Conservation (phyloP, 2,888 invertebrate genomes). For the Prionchulus punctatus region DNA sequence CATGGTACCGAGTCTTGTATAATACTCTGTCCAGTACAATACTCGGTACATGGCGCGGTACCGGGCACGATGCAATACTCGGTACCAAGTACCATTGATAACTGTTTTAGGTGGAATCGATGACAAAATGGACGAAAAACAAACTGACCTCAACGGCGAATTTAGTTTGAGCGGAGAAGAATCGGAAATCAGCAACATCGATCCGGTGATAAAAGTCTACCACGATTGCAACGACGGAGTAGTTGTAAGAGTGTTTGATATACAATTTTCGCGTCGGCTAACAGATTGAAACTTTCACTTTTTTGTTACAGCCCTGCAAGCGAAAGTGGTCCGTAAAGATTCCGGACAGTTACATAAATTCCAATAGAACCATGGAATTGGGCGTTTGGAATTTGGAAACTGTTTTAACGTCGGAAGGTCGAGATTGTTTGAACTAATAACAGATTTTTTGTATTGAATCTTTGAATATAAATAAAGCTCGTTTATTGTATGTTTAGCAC, state of each 20-base stretch:
- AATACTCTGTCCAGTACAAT: too few species aligned
- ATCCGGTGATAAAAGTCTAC: neutral
- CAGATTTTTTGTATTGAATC: too few species aligned
- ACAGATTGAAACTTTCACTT: neutral
- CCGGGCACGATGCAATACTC: too few species aligned
- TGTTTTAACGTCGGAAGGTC: too few species aligned
- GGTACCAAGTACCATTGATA: too few species aligned
- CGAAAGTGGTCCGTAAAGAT: neutral
- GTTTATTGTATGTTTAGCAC: too few species aligned
- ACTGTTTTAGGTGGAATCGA: too few species aligned
- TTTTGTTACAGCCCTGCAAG: neutral
- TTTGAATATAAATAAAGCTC: too few species aligned
- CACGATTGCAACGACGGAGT: neutral
- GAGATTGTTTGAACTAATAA: too few species aligned
- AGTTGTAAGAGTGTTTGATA: neutral
- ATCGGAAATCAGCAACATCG: neutral
- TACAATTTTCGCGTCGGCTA: neutral
- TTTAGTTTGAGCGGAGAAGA: neutral
- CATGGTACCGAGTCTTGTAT: too few species aligned
- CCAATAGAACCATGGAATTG: neutral
- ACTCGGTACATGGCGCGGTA: too few species aligned
- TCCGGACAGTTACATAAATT: conserved; percentile 2
- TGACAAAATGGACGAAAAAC: neutral
- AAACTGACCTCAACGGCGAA: neutral
- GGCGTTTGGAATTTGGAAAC: neutral